Conservation (phyloP, 2,797 vertebrate genomes). For the Philypnodon macrostomus region DNA sequence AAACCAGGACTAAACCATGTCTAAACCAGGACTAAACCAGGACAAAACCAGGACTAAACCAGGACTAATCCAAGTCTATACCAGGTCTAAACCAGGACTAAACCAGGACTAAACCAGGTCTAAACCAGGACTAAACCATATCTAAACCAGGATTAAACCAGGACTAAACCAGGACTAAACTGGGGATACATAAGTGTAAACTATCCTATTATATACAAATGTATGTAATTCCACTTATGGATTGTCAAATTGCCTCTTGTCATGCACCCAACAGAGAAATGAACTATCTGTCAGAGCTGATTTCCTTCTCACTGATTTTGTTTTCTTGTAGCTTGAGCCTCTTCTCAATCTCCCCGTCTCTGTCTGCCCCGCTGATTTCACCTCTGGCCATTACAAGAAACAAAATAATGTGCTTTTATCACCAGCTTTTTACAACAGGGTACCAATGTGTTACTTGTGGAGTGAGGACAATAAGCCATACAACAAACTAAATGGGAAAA, state of each 20-base stretch:
- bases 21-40: too few species aligned
- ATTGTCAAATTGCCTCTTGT: constrained; percentile 5
- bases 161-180: too few species aligned
- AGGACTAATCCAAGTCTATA: too few species aligned
- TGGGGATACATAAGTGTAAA: too few species aligned
- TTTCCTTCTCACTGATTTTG: constrained; percentile 7
- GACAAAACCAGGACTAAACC: too few species aligned
- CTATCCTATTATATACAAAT: constrained; percentile 10
- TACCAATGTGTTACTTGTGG: not conserved
- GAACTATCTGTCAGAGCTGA: not conserved
- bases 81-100: too few species aligned
- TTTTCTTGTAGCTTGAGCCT: constrained; percentile 3
- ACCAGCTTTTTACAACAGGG: not conserved
- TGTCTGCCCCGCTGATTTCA: constrained; percentile 7
- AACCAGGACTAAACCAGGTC: too few species aligned
- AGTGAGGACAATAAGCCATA: too few species aligned
- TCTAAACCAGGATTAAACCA: too few species aligned
- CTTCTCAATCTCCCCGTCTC: constrained; percentile 1
- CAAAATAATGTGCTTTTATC: constrained; percentile 21
- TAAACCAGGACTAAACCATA: too few species aligned
- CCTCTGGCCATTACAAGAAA: constrained; percentile 2
- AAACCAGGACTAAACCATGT: too few species aligned
- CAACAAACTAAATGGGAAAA: too few species aligned
- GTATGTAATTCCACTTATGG: constrained; percentile 15
- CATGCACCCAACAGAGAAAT: constrained; percentile 11